Evolutionary conservation across 2,113 vertebrate species (phyloP).

Genomic region (Phoenicopterus ruber): DNA sequence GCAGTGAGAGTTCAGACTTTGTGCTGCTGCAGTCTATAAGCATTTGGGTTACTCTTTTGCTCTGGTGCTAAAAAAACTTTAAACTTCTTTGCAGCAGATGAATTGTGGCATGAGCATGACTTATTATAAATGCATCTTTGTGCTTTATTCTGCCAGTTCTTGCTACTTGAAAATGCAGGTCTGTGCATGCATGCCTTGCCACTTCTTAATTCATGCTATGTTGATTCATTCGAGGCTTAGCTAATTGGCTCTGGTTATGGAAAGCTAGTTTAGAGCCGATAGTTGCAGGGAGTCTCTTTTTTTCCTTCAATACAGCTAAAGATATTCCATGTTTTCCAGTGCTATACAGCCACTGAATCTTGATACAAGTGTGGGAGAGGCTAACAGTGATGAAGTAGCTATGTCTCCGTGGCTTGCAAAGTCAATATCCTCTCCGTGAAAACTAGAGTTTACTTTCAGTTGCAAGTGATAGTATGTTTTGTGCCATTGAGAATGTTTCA

Average conservation of each 20-base stretch:
- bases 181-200: slow-evolving; percentile 37
- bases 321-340: not conserved
- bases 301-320: not conserved
- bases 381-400: not conserved
- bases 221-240: slow-evolving; percentile 39
- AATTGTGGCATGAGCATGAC: not conserved
- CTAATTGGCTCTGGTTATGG: slow-evolving; percentile 7
- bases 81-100: not conserved
- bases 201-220: not conserved
- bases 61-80: not conserved
- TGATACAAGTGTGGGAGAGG: not conserved
- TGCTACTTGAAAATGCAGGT: slow-evolving; percentile 34
- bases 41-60: not conserved
- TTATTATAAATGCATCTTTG: not conserved
- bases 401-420: not conserved
- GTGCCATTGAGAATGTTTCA: not conserved
- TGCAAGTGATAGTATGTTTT: not conserved
- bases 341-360: not conserved
- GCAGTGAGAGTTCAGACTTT: not conserved
- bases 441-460: not conserved
- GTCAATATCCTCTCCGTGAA: not conserved
- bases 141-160: slow-evolving; percentile 24
- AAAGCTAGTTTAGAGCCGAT: not conserved
- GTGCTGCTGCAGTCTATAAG: not conserved
- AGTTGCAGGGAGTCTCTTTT: not conserved